These are phyloP conservation scores for Tolypeutes matacus DNA, from an alignment of 2,797 vertebrate genomes.

Conservation along the genomic window DNA sequence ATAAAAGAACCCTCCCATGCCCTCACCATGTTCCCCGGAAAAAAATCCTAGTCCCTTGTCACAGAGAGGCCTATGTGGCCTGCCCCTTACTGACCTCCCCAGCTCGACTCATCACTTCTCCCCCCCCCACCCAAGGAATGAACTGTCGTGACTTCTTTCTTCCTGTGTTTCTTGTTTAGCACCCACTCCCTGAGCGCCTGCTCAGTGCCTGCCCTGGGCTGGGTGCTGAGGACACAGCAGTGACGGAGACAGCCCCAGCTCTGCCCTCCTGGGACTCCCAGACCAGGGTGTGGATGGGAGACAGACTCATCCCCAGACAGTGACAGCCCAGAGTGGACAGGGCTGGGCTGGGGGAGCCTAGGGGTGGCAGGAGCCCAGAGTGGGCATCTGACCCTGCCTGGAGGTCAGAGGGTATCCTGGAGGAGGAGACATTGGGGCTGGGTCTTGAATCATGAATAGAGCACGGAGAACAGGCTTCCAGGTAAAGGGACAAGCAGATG, in stretches of 20 bases:
- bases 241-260: neutral
- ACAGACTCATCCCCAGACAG: neutral
- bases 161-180: constrained; percentile 71
- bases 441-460: neutral
- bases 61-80: neutral
- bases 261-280: neutral
- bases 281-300: neutral
- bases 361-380: neutral
- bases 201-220: neutral
- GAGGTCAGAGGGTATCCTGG: constrained; percentile 52
- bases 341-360: neutral
- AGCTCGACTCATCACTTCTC: neutral
- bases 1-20: neutral
- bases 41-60: neutral
- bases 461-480: neutral
- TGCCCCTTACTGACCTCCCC: neutral
- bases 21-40: neutral
- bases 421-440: neutral
- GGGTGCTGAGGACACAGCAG: neutral
- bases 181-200: constrained; percentile 50
- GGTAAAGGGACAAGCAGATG: neutral
- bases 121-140: constrained; percentile 42
- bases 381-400: neutral
- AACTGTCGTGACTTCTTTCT: constrained; percentile 54
- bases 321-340: neutral